Evolutionary conservation across 2,888 invertebrate species (phyloP), one percentile per base, ranked within the genome.

Genomic region (Phytoseiulus persimilis): DNA sequence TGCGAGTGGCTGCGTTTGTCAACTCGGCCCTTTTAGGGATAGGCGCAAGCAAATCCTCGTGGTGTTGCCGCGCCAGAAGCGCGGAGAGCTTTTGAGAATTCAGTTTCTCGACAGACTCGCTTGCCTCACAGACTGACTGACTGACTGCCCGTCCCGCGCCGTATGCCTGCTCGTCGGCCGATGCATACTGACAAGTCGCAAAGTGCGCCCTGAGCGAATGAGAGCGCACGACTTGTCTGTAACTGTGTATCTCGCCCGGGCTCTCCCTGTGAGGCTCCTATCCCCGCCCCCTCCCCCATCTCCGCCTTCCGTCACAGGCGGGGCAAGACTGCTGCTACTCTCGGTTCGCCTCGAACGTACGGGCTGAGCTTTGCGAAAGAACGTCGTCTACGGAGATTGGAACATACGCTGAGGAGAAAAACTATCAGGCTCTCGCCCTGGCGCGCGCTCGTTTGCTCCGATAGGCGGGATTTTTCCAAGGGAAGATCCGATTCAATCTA

Each of bases 131-230:
- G 65, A 65, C 65, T 65, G 65, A 65, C 65, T 65, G 65, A 65
- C 9, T 65, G 28, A 65, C 65, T 18, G 65, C 18, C 65, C 65
- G 18, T 65, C 28, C 65, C 11, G 11, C 65, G 23, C 28, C 65
- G 65, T 65, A 65, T 11, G 65, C 9, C 14, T 2, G 65, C 65
- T 14, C 65, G 18, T 65, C 65, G 65, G 28, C 65, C 65, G 28
- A 65, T 65, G 65, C 65, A 65, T 65, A 65, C 65, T 65, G 65
- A 65, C 65, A 65, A 65, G 65, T 65, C 65, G 65, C 65, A 65
- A 18, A 65, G 65, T 65, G 65, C 28, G 65, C 65, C 18, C 65
- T 28, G 65, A 65, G 28, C 9, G 65, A 65, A 65, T 65, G 65
- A 23, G 18, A 65, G 65, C 65, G 65, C 28, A 65, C 65, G 65